These are phyloP conservation scores for Thunnus thynnus DNA, from an alignment of 2,113 vertebrate genomes.

Conservation along the genomic window DNA sequence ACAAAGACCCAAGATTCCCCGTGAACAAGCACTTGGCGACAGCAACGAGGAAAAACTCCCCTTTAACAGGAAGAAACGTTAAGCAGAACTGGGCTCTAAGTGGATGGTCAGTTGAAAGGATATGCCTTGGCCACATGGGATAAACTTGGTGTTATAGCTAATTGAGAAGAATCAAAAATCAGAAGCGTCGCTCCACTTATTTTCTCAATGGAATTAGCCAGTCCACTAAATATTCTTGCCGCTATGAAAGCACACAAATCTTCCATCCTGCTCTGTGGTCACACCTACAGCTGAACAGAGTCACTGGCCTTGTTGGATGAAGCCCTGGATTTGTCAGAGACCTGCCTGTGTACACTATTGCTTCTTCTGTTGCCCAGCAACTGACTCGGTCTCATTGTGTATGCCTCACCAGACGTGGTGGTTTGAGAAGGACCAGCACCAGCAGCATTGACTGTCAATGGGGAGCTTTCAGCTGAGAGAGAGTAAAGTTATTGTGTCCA, in stretches of 20 bases:
- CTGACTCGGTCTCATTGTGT: constrained; percentile 48
- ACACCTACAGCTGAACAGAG: constrained; percentile 60
- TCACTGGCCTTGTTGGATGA: constrained; percentile 53
- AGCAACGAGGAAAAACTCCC: too few species aligned
- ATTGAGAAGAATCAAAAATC: neutral
- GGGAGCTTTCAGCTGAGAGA: neutral
- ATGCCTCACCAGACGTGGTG: constrained; percentile 11
- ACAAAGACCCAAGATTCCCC: too few species aligned
- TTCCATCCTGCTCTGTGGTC: constrained; percentile 44
- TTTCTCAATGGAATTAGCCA: constrained; percentile 19
- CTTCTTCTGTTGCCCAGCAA: constrained; percentile 69
- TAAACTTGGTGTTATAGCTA: neutral
- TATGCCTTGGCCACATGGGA: too few species aligned
- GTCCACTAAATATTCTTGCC: constrained; percentile 19
- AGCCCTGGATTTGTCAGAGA: constrained; percentile 56
- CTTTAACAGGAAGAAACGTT: too few species aligned
- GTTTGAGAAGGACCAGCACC: constrained; percentile 23
- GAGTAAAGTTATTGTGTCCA: neutral
- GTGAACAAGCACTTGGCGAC: too few species aligned
- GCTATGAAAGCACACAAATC: constrained; percentile 27
- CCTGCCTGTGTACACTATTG: constrained; percentile 33
- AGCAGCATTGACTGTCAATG: neutral
- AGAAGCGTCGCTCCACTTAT: constrained; percentile 23
- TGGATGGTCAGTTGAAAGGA: too few species aligned
- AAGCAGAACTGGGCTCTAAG: too few species aligned